phyloP scores from a whole-genome alignment of 2,113 vertebrate genomes.

The Semnornis frantzii region DNA sequence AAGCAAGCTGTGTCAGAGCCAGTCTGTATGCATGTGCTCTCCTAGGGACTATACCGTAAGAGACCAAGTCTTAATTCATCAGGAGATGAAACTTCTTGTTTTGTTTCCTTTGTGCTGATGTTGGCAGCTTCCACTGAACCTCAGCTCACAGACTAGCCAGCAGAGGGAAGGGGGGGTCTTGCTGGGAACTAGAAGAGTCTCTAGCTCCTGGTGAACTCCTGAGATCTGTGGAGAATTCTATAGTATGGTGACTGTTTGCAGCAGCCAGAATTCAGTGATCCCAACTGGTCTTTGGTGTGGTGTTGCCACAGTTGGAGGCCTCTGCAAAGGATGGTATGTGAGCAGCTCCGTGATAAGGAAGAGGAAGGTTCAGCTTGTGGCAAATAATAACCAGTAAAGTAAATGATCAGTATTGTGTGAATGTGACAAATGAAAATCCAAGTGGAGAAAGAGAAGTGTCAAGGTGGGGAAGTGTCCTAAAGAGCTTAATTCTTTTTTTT shows the following conservation, averaged over 20 bases:
- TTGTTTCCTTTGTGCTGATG: not conserved
- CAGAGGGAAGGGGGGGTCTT: not conserved
- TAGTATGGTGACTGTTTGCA: accelerated
- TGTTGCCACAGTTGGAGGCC: accelerated
- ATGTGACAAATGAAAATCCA: not conserved
- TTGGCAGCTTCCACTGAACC: not conserved
- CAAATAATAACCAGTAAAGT: not conserved
- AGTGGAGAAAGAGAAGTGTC: not conserved
- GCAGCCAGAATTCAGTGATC: not conserved
- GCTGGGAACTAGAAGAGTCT: not conserved
- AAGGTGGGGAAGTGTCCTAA: not conserved
- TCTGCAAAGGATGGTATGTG: accelerated
- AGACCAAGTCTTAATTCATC: not conserved
- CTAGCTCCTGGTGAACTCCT: not conserved
- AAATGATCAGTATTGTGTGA: not conserved
- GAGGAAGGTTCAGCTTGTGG: not conserved
- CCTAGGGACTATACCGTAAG: not conserved
- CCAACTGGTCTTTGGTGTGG: not conserved
- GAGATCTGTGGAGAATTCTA: not conserved
- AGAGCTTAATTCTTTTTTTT: not conserved
- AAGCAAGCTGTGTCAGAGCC: not conserved
- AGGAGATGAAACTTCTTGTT: not conserved
- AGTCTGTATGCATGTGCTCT: not conserved
- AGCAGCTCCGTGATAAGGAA: accelerated
- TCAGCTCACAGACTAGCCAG: not conserved